Evolutionary conservation across 2,113 vertebrate species (phyloP).

Genomic region (Leucopternis melanops): DNA sequence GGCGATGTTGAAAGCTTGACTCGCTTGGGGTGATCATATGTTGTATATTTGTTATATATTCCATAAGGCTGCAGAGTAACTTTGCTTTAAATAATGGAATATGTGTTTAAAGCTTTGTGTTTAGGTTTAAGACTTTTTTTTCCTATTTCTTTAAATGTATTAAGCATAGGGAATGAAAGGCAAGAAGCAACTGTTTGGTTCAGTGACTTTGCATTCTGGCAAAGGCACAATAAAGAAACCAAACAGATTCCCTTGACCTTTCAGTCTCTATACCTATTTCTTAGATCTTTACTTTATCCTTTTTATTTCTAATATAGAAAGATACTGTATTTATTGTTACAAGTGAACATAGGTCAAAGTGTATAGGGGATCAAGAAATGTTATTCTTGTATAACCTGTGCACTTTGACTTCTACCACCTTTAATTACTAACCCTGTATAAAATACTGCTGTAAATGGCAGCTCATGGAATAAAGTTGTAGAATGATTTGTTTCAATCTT

Average conservation of each 20-base stretch:
- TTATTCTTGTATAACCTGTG: slow-evolving; percentile 91
- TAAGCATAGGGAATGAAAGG: slow-evolving; percentile 88
- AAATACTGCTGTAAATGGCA: slow-evolving; percentile 97
- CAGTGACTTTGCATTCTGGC: slow-evolving; percentile 83
- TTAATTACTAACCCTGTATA: slow-evolving; percentile 88
- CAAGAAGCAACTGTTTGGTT: slow-evolving; percentile 88
- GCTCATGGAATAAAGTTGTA: slow-evolving; percentile 75
- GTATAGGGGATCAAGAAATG: slow-evolving; percentile 88
- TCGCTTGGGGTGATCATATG: slow-evolving; percentile 68
- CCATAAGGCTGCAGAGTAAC: slow-evolving; percentile 99
- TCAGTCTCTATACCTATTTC: slow-evolving; percentile 86
- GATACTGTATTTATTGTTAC: slow-evolving; percentile 75
- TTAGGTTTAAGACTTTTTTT: slow-evolving; percentile 81
- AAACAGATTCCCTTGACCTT: slow-evolving; percentile 87
- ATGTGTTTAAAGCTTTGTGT: slow-evolving; percentile 89
- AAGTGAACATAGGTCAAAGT: slow-evolving; percentile 82
- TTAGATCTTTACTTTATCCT: slow-evolving; percentile 75
- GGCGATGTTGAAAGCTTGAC: slow-evolving; percentile 67
- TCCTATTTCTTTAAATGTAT: slow-evolving; percentile 74
- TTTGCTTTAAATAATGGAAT: slow-evolving; percentile 84
- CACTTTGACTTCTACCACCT: slow-evolving; percentile 84
- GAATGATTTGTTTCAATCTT: slow-evolving; percentile 67
- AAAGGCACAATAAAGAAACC: slow-evolving; percentile 82
- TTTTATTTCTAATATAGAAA: slow-evolving; percentile 80
- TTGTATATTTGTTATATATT: slow-evolving; percentile 81